phyloP scores from a whole-genome alignment of 2,888 invertebrate species.

The Limnephilus auricula region DNA sequence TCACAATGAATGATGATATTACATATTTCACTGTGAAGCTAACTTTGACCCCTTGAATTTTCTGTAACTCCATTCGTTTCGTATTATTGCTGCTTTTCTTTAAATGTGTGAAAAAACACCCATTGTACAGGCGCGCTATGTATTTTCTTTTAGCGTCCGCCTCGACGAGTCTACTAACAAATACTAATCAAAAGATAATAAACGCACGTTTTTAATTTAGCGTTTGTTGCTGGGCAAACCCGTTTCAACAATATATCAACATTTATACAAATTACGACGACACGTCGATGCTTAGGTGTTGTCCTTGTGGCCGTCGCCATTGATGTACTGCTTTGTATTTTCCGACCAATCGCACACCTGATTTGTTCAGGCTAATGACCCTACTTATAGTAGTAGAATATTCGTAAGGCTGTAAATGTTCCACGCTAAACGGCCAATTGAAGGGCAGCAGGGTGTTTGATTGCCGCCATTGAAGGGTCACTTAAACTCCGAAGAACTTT shows the following conservation, averaged over 20 bases:
- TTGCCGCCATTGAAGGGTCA: neutral
- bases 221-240: neutral
- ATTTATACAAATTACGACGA: neutral
- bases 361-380: constrained; percentile 2
- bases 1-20: neutral
- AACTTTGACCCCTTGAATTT: neutral
- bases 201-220: neutral
- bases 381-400: neutral
- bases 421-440: neutral
- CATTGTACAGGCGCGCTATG: neutral
- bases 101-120: neutral
- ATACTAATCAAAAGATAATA: neutral
- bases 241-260: neutral
- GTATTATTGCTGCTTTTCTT: neutral
- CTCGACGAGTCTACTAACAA: neutral
- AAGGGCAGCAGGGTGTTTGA: neutral
- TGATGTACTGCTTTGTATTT: neutral
- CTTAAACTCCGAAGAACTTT: neutral
- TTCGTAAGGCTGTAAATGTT: neutral
- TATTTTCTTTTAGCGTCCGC: neutral
- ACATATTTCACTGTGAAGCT: neutral
- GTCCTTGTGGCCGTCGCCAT: neutral
- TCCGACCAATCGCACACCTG: neutral
- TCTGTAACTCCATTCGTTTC: neutral
- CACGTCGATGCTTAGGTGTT: neutral